Base-by-base conservation (phyloP, 2,888 invertebrate species). In the Pimpla rufipes region DNA sequence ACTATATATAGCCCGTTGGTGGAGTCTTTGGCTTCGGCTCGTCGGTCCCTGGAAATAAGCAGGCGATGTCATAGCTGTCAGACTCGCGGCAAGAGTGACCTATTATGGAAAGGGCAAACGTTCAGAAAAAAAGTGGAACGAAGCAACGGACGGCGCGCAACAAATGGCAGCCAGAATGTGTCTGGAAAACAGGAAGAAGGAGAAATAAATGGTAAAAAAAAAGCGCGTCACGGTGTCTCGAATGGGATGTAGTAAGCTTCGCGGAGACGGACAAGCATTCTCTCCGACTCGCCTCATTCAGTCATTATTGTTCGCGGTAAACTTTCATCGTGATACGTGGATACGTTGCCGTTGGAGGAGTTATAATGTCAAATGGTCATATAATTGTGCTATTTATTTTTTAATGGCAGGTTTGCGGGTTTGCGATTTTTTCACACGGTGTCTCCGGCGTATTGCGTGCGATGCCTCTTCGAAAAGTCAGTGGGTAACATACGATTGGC, bases 21-120 rank as follows among this genome's bases (percentile, higher is more conserved):
- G 29, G 29, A 3, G 2, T 29, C 5, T 29, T 29, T 29, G 2
- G 3, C 29, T 29, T 18, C 50, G 0, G 7, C 50, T 18, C 11
- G 45, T n/a, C 6, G 55, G 23, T 55, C 5, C 23, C 13, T 55
- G n/a, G 10, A 42, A 42, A 71, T 29, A 45, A 45, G 52, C 52
- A 29, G 52, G 8, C n/a, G 18, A 18, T 16, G 23, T 64, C 47
- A 59, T 67, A 35, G 29, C 62, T 37, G 62, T 62, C 62, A 62
- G 29, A 29, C 1, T 18, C 16, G 16, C 37, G 40, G 37, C 8
- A 18, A 62, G 37, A 10, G 55, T 45, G 79, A 73, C 81, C 79
- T 71, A 84, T 79, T 82, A 66, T 76, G 50, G 45, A 82, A 84
- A 84, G 79, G 76, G 68, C 84, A 82, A 79, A 82, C 82, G 84